Evolutionary conservation across 2,888 invertebrate species (phyloP), one percentile per base, ranked within the genome.

Genomic region (Hermaeophaga mercurialis): DNA sequence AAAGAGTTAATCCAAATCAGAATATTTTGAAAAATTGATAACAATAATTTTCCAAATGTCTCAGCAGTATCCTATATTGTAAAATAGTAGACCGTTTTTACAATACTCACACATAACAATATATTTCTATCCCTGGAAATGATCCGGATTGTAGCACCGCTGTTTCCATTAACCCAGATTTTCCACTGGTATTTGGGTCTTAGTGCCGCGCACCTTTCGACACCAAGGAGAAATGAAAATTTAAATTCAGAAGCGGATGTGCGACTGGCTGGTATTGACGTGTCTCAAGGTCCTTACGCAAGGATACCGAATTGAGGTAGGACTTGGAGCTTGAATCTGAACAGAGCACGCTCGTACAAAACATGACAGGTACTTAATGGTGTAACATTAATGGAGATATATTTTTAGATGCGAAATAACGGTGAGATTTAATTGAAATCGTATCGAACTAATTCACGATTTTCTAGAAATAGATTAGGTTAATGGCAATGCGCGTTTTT

Each of bases 141-240:
- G n/a, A n/a, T n/a, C n/a, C n/a, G n/a, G n/a, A n/a, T n/a, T n/a
- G n/a, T n/a, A n/a, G n/a, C n/a, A n/a, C n/a, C n/a, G n/a, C n/a
- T n/a, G n/a, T n/a, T n/a, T n/a, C 22, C 64, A 64, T 69, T 69
- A 69, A 67, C 71, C 70, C 61, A 69, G 62, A 65, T 56, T 36
- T 28, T 66, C 55, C n/a, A 28, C 41, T 18, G 62, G 64, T 64
- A 73, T 71, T 63, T 67, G 65, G 71, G 69, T 54, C 69, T 69
- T 65, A 64, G 74, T 73, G 66, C 70, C 67, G 58, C 59, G 70
- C 61, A 69, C 73, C 55, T 59, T 57, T 46, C 52, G 69, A 68
- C 63, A 72, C 73, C 71, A 70, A 71, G 69, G 70, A 68, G 67
- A 69, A 36, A 14, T 36, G 17, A 1, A n/a, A 36, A 15, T 36